Evolutionary conservation across 2,113 vertebrate species (phyloP).

Genomic region (Uropsilus gracilis): DNA sequence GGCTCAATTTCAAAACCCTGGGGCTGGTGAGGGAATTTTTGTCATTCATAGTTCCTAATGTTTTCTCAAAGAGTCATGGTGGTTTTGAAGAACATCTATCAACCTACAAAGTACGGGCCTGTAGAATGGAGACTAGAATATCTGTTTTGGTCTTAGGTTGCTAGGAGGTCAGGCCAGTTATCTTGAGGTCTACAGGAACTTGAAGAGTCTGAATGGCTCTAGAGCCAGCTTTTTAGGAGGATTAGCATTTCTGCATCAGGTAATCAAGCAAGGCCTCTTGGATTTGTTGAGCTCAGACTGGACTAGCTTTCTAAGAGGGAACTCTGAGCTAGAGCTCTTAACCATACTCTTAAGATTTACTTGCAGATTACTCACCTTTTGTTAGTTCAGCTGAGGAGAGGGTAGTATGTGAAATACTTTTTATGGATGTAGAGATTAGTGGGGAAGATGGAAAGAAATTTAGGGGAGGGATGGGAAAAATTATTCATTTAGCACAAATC

Average conservation of each 20-base stretch:
- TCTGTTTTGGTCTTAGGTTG: conserved; percentile 53
- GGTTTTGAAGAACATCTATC: conserved; percentile 46
- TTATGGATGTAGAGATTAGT: conserved; percentile 46
- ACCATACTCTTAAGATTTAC: conserved; percentile 8
- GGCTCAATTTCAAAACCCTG: conserved; percentile 36
- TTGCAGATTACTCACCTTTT: conserved; percentile 21
- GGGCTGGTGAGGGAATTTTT: conserved; percentile 43
- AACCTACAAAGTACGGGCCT: conserved; percentile 38
- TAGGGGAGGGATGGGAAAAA: conserved; percentile 44
- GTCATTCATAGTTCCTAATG: conserved; percentile 42
- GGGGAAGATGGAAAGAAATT: conserved; percentile 32
- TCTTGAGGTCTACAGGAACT: conserved; percentile 26
- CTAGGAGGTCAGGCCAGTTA: conserved; percentile 49
- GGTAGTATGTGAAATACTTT: conserved; percentile 5
- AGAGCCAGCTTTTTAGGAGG: conserved; percentile 10
- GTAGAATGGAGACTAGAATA: conserved; percentile 21
- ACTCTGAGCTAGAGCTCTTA: neutral
- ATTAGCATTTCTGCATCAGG: conserved; percentile 34
- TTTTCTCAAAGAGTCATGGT: neutral
- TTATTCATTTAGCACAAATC: conserved; percentile 30
- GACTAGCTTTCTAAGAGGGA: conserved; percentile 21
- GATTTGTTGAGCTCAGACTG: conserved; percentile 35
- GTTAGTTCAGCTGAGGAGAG: neutral
- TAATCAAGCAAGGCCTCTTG: neutral
- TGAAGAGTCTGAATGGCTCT: conserved; percentile 44